Base-by-base conservation (phyloP, 2,113 vertebrate species). In the Halcyon malimbica region DNA sequence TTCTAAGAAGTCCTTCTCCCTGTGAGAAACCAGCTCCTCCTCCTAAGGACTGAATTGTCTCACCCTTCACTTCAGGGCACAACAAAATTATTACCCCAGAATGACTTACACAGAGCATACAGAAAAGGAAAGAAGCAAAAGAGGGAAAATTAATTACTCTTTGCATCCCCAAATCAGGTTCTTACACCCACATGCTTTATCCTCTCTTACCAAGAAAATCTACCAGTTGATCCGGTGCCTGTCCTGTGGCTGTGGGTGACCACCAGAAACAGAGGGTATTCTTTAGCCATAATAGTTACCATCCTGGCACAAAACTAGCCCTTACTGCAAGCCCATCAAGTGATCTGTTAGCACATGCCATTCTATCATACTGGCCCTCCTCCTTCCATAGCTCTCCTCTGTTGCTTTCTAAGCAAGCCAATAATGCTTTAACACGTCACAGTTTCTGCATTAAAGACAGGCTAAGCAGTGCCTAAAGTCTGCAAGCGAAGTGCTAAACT, bases 131-230 rank as follows among this genome's bases (percentile, higher is more conserved):
- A 54, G 50, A 21, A 54, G 53, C 10, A 59, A 20, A 64, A 69
- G 44, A 54, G 6, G 6, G 48, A 25, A 60, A 59, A 63, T 42
- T 4, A 53, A 21, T n/a, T 16, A 59, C 9, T 23, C 54, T 29
- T 5, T 50, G 57, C 11, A 18, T 63, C 14, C 5, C 17, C 13
- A 14, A 25, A 69, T 5, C 39, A 28, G 5, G 19, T 24, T n/a
- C 39, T 24, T 28, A 26, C 1, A 1, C 3, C 31, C 37, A 24
- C 0, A 2, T 9, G 9, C 35, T 44, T 65, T 5, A 0, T 7
- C 46, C 23, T 54, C 18, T 37, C 35, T 16, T 20, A 10, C 11
- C 39, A 18, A 8, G 37, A 31, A 81, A 19, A 20, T 51, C 42
- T 17, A 37, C 17, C 25, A 31, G 28, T 5, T 79, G 26, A 59